A percentile compares a stretch with the other conserved stretches of the same genome.
Conservation (phyloP, 2,888 invertebrate species). For the Alitta virens region DNA sequence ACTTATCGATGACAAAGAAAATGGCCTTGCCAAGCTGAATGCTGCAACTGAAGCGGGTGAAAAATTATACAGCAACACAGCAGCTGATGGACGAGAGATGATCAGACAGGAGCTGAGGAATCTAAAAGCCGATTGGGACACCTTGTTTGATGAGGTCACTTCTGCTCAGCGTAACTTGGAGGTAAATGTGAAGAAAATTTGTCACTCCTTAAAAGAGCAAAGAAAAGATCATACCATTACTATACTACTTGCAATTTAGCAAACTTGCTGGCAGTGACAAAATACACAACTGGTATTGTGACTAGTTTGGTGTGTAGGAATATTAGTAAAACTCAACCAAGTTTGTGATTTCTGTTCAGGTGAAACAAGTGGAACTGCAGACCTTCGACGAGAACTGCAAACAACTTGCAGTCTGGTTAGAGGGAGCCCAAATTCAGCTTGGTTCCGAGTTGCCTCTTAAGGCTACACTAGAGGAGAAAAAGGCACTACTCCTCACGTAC, state of each 20-base stretch:
- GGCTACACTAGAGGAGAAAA: constrained; percentile 87
- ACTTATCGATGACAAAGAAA: constrained; percentile 72
- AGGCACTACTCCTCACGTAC: constrained; percentile 64
- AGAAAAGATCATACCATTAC: too few relatives aligned
- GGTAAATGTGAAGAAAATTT: too few relatives aligned
- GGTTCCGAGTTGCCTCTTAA: constrained; percentile 77
- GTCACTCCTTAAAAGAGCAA: too few relatives aligned
- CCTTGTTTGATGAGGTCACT: constrained; percentile 76
- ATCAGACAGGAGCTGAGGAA: constrained; percentile 81
- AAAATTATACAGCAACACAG: constrained; percentile 87
- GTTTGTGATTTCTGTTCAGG: constrained; percentile 68
- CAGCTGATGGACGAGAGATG: constrained; percentile 83
- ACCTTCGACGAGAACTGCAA: constrained; percentile 84
- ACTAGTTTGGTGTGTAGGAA: too few relatives aligned
- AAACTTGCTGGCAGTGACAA: too few relatives aligned
- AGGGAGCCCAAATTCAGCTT: constrained; percentile 71
- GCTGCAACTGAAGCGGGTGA: constrained; percentile 78
- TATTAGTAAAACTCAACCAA: too few relatives aligned
- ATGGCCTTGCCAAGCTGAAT: constrained; percentile 76
- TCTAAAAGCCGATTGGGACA: constrained; percentile 84
- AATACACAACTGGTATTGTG: too few relatives aligned
- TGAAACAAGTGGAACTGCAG: constrained; percentile 68
- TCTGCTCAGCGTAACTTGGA: constrained; percentile 83
- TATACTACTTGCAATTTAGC: too few relatives aligned
- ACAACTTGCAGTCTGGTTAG: constrained; percentile 76